Conservation (phyloP, 2,888 invertebrate species). For the Macrosiphum euphorbiae region DNA sequence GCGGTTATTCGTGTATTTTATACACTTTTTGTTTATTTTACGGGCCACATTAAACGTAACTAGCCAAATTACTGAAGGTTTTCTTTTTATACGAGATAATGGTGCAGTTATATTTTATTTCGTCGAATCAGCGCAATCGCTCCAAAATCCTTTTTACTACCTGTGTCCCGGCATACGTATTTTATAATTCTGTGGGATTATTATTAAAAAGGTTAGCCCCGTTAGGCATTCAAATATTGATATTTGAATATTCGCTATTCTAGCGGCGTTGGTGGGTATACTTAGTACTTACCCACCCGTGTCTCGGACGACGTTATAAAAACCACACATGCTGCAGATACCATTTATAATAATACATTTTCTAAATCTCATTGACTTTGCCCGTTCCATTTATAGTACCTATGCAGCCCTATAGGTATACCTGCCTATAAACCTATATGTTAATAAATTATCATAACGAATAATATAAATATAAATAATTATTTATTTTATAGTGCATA, state of each 20-base stretch:
- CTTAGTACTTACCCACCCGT: not conserved
- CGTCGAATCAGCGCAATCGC: not conserved
- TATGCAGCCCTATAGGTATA: not conserved
- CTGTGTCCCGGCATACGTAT: not conserved
- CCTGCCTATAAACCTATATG: not conserved
- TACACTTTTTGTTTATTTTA: not conserved
- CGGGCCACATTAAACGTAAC: not conserved
- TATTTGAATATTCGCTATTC: not conserved
- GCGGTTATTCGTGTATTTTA: not conserved
- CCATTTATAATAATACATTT: not conserved
- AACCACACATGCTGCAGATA: not conserved
- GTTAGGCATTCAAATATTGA: not conserved
- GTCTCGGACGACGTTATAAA: not conserved
- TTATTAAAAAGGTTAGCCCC: not conserved
- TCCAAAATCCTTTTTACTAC: not conserved
- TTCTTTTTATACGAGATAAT: not conserved
- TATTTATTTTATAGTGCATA: not conserved
- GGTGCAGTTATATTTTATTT: constrained; percentile 1
- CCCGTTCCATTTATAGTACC: not conserved
- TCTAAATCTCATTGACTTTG: not conserved
- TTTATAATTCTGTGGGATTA: not conserved
- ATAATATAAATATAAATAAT: not conserved
- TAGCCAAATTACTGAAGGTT: not conserved
- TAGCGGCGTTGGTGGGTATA: not conserved
- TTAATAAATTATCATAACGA: not conserved